Base-by-base conservation (phyloP, 30 jellyfish, hydroid and myxozoan species). In the Sanderia malayensis region DNA sequence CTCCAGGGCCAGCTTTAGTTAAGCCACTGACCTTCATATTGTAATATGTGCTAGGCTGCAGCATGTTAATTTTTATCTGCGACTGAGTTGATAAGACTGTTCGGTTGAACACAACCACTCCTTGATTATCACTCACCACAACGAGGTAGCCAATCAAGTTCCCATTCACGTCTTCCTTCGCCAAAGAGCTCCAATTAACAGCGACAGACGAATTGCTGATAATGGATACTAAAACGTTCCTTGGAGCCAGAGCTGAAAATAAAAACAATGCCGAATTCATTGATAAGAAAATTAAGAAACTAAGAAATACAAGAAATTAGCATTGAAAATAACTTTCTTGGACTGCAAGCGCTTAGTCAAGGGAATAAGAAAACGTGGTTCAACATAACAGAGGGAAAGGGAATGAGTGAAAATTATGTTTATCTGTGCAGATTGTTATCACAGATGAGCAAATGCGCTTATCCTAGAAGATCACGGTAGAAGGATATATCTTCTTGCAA, bases 1-100 rank as follows among this genome's bases (percentile, higher is more conserved):
- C 46, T 49, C 89, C 89, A 33, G 70, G 65, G 1, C 89, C 89
- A 22, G 74, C 58, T 29, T 30, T 78, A 13, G 89, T 78, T 15
- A 30, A 59, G 2, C 89, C 89, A 65, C 10, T 58, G 31, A 78
- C 70, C 44, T 70, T 78, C 24, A 58, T 41, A n/a, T 65, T 71
- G 27, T 78, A 78, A 31, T 64, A 82, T 8, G 22, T 44, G 32
- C 29, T 61, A 2, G 89, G 31, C 61, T 61, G 22, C 27, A 78
- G 49, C 0, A 82, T 65, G 10, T 32, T 29, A 11, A 78, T 53
- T 28, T 34, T 19, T 15, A 78, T 26, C 46, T 60, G 17, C 1
- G 71, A 30, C 41, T 67, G 76, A 26, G 32, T 64, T 0, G 89
- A 46, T 6, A 63, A 58, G 30, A 78, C 41, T 18, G 89, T 78